A percentile compares a stretch with the other conserved stretches of the same genome.
Evolutionary conservation across 2,888 invertebrate species (phyloP).

Genomic region (Neelides folsomi): DNA sequence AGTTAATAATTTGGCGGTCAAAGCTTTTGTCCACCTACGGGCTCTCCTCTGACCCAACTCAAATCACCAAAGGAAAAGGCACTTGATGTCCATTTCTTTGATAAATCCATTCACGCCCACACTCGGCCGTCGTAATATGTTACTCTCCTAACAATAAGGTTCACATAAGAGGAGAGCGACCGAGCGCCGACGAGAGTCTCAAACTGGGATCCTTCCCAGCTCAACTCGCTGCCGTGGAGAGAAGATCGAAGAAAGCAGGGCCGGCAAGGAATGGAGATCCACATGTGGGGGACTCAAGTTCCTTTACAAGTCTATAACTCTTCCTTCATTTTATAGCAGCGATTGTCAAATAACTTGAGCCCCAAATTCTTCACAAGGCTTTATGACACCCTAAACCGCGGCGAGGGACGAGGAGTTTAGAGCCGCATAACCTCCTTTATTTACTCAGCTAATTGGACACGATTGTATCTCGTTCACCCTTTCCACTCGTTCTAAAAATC

Average conservation of each 20-base stretch:
- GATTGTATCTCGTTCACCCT: slow-evolving; percentile 12
- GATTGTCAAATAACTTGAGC: slow-evolving; percentile 7
- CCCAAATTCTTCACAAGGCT: slow-evolving; percentile 8
- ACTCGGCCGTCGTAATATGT: not conserved
- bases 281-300: not conserved
- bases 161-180: too few relatives aligned
- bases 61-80: not conserved
- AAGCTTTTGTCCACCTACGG: too few relatives aligned
- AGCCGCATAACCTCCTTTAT: slow-evolving; percentile 14
- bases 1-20: too few relatives aligned
- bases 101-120: slow-evolving; percentile 12
- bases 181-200: too few relatives aligned
- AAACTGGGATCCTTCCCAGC: too few relatives aligned
- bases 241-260: too few relatives aligned
- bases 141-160: too few relatives aligned
- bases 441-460: slow-evolving; percentile 20
- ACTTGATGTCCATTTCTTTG: not conserved
- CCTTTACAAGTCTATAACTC: slow-evolving; percentile 9
- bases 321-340: slow-evolving; percentile 8
- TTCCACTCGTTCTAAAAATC: not conserved
- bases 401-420: not conserved
- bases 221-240: too few relatives aligned
- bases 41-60: not conserved
- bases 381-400: slow-evolving; percentile 13
- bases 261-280: too few relatives aligned